Base-by-base conservation (phyloP, 2,797 vertebrate species). In the Sardinella longiceps region DNA sequence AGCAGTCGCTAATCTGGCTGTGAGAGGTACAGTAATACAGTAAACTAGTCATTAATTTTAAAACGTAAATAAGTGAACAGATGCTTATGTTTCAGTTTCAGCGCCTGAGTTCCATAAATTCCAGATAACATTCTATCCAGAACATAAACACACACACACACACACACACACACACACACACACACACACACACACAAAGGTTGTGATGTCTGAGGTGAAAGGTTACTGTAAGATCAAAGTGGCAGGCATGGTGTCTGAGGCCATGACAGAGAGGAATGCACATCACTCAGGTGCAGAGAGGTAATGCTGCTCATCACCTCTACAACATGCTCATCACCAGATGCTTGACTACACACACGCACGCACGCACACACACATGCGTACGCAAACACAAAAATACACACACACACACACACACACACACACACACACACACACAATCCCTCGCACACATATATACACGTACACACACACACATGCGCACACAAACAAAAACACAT, bases 181-280 rank as follows among this genome's bases (percentile, higher is more conserved):
- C 48, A 50, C 18, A 5, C 18, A 23, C 7, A 58, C 37, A 14
- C n/a, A n/a, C n/a, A n/a, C n/a, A 5, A 3, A 74, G 66, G 66
- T 15, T 74, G 66, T 74, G 66, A 39, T 5, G 33, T 74, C 66
- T 74, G 2, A 74, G 66, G 66, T 74, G 14, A 74, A 74, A 74
- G 66, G 66, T 39, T 39, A n/a, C n/a, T n/a, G n/a, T n/a, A 74
- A 74, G 66, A 74, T 74, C 28, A 74, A 74, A 70, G 63, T 30
- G 63, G 63, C 63, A 33, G 66, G 15, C 30, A 5, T 74, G 2
- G 33, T 18, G 30, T 74, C 33, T 74, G 66, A 39, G 15, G 66
- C 28, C 30, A 74, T 30, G 66, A 33, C 66, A 74, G 30, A 20
- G 1, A 37, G 66, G 66, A 74, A 74, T 74, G 33, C 66, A 37